These are phyloP conservation scores for Megaustenia siamemsis DNA, from an alignment of 2,888 invertebrate species.

Conservation along the genomic window DNA sequence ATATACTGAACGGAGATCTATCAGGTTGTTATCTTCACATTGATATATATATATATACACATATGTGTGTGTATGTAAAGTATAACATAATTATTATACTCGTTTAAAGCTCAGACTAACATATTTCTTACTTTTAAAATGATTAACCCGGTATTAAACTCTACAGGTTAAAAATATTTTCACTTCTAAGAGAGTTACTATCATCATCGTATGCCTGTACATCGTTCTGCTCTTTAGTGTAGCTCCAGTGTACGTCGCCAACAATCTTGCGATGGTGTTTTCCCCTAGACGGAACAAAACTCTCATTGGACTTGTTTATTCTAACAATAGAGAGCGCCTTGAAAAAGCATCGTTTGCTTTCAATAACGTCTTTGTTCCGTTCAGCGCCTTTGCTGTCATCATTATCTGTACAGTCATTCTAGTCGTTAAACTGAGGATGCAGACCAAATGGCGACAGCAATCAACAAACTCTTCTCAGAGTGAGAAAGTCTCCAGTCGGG, in stretches of 20 bases:
- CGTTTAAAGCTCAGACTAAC: too few species aligned
- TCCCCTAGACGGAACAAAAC: constrained; percentile 4
- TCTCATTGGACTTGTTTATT: background rate
- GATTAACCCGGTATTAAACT: too few species aligned
- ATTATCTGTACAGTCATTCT: background rate
- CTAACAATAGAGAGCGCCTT: background rate
- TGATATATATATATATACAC: too few species aligned
- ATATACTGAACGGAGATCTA: too few species aligned
- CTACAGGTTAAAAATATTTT: background rate
- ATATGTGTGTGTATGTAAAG: too few species aligned
- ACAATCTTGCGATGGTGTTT: constrained; percentile 15
- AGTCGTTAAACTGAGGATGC: background rate
- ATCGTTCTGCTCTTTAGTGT: background rate
- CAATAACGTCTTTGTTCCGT: background rate
- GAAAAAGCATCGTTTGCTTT: constrained; percentile 18
- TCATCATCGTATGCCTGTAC: constrained; percentile 6
- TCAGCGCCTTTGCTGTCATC: background rate
- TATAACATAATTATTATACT: too few species aligned
- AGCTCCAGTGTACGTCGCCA: constrained; percentile 11
- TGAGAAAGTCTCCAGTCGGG: background rate
- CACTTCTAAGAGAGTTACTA: constrained; percentile 8
- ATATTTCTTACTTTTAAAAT: too few species aligned
- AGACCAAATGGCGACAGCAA: constrained; percentile 11
- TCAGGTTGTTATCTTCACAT: too few species aligned
- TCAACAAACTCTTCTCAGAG: background rate